A percentile compares a stretch with the other conserved stretches of the same genome.
Conservation (phyloP, 2,797 vertebrate species). For the Darevskia nairensis region DNA sequence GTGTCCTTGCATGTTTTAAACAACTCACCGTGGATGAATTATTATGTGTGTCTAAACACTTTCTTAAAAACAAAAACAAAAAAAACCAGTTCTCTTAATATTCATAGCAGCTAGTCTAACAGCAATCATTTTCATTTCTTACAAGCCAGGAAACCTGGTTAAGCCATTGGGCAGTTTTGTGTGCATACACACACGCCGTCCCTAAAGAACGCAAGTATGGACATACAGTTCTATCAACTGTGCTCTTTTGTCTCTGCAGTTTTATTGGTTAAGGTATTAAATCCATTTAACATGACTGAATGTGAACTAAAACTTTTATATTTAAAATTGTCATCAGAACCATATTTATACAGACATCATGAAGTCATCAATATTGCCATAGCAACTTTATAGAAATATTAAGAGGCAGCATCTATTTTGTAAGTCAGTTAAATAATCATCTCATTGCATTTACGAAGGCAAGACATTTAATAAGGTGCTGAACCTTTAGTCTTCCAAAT, state of each 20-base stretch:
- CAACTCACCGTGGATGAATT: not conserved
- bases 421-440: not conserved
- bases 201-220: not conserved
- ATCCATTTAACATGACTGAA: not conserved
- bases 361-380: not conserved
- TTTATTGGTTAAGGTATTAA: not conserved
- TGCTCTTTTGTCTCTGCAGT: not conserved
- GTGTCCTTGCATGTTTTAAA: not conserved
- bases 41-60: not conserved
- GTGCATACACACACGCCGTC: no score
- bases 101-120: no score
- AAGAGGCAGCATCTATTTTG: not conserved
- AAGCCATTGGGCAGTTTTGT: not conserved
- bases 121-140: not conserved
- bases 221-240: not conserved
- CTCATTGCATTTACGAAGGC: not conserved
- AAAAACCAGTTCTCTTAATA: not conserved
- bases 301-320: not conserved
- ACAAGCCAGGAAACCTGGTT: not conserved
- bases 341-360: not conserved
- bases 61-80: no score
- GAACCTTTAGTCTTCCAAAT: not conserved
- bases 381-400: not conserved
- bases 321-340: constrained; percentile 3
- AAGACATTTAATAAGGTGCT: not conserved